Evolutionary conservation across 2,888 invertebrate genomes (phyloP).

Genomic region (Hesperia comma): DNA sequence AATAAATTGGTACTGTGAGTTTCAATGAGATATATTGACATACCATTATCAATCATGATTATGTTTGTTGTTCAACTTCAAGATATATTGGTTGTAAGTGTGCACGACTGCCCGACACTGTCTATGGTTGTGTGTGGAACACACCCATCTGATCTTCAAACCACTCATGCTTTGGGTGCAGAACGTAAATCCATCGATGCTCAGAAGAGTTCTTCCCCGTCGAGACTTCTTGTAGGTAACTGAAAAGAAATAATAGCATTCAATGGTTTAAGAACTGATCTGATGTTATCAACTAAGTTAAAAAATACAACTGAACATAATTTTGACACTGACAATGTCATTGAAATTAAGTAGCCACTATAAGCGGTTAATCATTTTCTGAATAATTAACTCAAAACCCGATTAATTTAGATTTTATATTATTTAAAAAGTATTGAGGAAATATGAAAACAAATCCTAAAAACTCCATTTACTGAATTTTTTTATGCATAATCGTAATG

Average conservation of each 20-base stretch:
- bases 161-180: constrained; percentile 43
- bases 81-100: constrained; percentile 35
- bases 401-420: too few relatives aligned
- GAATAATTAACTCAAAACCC: too few relatives aligned
- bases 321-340: too few relatives aligned
- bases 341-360: too few relatives aligned
- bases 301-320: neutral
- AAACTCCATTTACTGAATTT: too few relatives aligned
- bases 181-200: constrained; percentile 50
- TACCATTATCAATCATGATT: constrained; percentile 6
- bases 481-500: too few relatives aligned
- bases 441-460: too few relatives aligned
- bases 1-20: too few relatives aligned
- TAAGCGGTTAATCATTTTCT: too few relatives aligned
- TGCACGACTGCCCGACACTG: constrained; percentile 42
- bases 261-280: neutral
- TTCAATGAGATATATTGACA: neutral
- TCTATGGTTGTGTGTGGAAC: constrained; percentile 55
- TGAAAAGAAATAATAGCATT: constrained; percentile 16
- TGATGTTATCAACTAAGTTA: too few relatives aligned
- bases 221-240: constrained; percentile 46
- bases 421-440: too few relatives aligned
- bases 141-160: constrained; percentile 54
- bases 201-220: constrained; percentile 49
- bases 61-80: constrained; percentile 33